Percentiles rank a stretch among this genome's conserved stretches.
These are phyloP conservation scores for Ictidomys tridecemlineatus DNA, from an alignment of 2,113 vertebrate species.

Conservation along the genomic window DNA sequence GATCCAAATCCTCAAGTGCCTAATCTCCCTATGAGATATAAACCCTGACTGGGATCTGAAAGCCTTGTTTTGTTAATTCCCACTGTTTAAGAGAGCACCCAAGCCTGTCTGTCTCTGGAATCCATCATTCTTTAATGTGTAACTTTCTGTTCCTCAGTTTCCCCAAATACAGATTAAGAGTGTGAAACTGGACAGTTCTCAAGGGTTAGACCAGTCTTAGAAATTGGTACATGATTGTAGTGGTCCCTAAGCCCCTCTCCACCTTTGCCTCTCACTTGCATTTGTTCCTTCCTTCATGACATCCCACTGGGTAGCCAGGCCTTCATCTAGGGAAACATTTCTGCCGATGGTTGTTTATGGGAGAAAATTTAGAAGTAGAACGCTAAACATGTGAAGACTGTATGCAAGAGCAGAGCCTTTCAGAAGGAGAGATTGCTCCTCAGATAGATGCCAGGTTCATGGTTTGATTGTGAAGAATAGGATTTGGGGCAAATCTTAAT, in stretches of 20 bases:
- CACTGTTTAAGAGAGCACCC: not conserved
- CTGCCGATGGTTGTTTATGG: not conserved
- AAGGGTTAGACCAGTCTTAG: not conserved
- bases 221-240: not conserved
- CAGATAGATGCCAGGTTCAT: not conserved
- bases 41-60: not conserved
- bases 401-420: not conserved
- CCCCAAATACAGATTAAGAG: not conserved
- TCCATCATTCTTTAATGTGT: not conserved
- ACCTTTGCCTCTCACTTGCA: not conserved
- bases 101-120: not conserved
- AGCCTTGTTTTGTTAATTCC: not conserved
- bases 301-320: not conserved
- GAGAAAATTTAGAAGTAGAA: not conserved
- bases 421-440: not conserved
- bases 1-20: not conserved
- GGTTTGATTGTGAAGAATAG: not conserved
- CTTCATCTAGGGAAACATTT: not conserved
- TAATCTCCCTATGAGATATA: not conserved
- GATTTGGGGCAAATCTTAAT: not conserved
- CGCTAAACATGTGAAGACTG: not conserved
- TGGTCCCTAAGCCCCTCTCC: not conserved
- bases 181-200: not conserved
- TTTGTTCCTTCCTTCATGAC: not conserved
- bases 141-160: not conserved